Percentiles rank a stretch among this genome's conserved stretches.
Conservation (phyloP, 2,113 vertebrate species). For the Toxotes chatareus region DNA sequence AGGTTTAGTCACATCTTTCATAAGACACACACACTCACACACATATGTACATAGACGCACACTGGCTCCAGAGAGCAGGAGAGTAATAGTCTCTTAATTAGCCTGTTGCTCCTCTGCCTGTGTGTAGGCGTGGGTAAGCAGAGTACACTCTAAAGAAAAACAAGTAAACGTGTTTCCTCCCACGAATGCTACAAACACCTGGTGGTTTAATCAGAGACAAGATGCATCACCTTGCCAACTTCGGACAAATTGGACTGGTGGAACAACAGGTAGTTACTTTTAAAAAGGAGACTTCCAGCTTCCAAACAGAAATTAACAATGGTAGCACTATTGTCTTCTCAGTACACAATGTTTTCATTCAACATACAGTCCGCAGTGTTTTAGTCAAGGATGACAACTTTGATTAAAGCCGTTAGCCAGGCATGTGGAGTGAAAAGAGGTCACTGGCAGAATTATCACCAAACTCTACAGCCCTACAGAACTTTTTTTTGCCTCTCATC, state of each 20-base stretch:
- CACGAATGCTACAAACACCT: conserved; percentile 36
- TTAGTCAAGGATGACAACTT: not conserved
- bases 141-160: conserved; percentile 52
- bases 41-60: not conserved
- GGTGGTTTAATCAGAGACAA: conserved; percentile 23
- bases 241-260: not conserved
- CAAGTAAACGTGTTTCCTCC: conserved; percentile 68
- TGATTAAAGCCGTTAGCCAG: not conserved
- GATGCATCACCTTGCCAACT: conserved; percentile 6
- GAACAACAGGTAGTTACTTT: not conserved
- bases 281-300: not conserved
- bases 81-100: conserved; percentile 75
- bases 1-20: conserved; percentile 70
- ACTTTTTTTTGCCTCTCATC: not conserved
- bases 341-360: not conserved
- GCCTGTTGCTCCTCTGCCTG: conserved; percentile 68
- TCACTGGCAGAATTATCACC: not conserved
- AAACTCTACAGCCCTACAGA: not conserved
- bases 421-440: not conserved
- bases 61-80: conserved; percentile 50
- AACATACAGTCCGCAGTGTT: not conserved
- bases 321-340: not conserved
- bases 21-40: conserved; percentile 31
- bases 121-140: conserved; percentile 54
- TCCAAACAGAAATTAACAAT: not conserved